These are phyloP conservation scores for Ifrita kowaldi DNA, from an alignment of 2,113 vertebrate species.

Conservation along the genomic window DNA sequence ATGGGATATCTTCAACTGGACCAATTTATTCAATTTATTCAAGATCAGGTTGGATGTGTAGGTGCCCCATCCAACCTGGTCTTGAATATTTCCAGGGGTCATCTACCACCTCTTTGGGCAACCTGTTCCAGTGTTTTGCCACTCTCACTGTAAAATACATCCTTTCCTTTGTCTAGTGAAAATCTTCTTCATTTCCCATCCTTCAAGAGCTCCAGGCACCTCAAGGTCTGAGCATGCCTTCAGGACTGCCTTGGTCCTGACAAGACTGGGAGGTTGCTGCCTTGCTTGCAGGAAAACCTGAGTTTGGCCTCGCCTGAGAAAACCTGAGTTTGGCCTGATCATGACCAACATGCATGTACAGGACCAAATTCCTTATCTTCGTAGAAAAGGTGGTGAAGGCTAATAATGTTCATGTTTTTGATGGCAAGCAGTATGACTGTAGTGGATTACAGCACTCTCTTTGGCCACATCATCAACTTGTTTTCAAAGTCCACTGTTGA, in stretches of 20 bases:
- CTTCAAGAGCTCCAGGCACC: background rate
- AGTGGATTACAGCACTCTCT: background rate
- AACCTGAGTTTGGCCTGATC: background rate
- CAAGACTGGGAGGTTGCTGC: background rate
- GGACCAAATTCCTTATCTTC: background rate
- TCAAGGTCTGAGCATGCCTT: background rate
- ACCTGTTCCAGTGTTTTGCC: background rate
- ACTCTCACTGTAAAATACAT: background rate
- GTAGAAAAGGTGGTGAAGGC: background rate
- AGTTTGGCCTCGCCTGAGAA: background rate
- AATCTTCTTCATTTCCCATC: background rate
- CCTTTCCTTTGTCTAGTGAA: background rate
- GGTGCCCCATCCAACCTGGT: background rate
- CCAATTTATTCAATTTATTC: background rate
- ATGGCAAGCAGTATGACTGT: background rate
- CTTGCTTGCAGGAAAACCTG: background rate
- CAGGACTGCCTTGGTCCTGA: background rate
- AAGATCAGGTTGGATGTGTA: too few relatives aligned
- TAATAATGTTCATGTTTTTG: background rate
- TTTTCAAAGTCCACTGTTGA: background rate
- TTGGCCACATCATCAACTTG: background rate
- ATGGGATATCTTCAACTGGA: background rate
- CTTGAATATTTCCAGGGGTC: background rate
- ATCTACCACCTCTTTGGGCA: background rate
- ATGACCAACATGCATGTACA: accelerated